These are phyloP conservation scores for Coracopsis vasa DNA, from an alignment of 2,113 vertebrate genomes.

Conservation along the genomic window DNA sequence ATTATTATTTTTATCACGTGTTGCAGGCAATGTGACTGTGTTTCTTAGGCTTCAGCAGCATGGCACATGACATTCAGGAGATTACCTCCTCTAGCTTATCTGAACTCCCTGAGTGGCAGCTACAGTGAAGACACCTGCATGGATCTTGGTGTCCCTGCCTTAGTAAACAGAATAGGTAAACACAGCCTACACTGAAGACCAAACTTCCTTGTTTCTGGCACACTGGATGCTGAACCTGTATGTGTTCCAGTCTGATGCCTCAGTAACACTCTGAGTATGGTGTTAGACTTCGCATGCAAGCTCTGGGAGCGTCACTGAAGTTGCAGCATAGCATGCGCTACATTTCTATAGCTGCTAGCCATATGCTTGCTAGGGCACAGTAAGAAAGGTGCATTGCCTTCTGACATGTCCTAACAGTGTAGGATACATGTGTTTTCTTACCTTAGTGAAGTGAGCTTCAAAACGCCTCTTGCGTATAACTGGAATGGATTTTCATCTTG, in stretches of 20 bases:
- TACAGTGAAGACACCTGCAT: neutral
- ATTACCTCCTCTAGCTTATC: neutral
- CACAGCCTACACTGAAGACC: rapidly evolving
- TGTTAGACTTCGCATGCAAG: neutral
- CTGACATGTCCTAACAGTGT: neutral
- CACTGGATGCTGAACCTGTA: neutral
- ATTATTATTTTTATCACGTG: neutral
- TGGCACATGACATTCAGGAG: rapidly evolving
- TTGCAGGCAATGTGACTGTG: no score
- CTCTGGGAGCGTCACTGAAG: neutral
- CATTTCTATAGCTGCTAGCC: neutral
- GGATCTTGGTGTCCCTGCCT: neutral
- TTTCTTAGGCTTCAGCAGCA: neutral
- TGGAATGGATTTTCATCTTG: neutral
- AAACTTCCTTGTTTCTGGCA: neutral
- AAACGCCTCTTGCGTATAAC: neutral
- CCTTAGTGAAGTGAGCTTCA: neutral
- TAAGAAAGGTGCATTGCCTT: neutral
- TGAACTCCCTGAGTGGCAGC: neutral
- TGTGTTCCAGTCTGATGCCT: rapidly evolving
- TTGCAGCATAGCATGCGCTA: neutral
- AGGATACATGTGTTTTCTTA: neutral
- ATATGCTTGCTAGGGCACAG: neutral
- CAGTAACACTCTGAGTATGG: neutral
- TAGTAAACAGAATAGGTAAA: neutral